These are phyloP conservation scores for Gymnocypris eckloni DNA, from an alignment of 2,797 vertebrate species.

Conservation along the genomic window DNA sequence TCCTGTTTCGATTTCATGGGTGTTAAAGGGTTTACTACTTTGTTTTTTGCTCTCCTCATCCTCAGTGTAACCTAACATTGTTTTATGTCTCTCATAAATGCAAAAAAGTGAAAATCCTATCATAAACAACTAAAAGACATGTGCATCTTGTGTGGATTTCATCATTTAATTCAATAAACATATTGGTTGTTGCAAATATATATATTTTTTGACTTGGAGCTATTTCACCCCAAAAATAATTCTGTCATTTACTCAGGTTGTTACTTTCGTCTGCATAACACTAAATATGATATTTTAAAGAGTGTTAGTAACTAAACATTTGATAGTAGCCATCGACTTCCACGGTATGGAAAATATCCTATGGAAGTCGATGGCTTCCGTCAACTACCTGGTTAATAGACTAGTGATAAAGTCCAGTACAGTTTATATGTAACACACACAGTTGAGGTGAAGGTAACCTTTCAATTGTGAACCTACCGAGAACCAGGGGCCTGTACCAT, in stretches of 20 bases:
- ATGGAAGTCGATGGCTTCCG: neutral
- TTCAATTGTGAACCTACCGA: too few relatives aligned
- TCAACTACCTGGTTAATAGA: neutral
- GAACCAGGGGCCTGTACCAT: too few relatives aligned
- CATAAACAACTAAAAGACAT: neutral
- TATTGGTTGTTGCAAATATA: conserved; percentile 65
- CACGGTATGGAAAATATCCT: neutral
- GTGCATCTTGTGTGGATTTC: conserved; percentile 51
- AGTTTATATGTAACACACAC: neutral
- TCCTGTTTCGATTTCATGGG: neutral
- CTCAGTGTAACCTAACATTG: conserved; percentile 48
- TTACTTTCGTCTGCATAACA: neutral
- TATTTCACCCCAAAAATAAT: neutral
- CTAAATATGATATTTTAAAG: neutral
- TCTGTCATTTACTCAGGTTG: neutral
- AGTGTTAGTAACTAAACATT: neutral
- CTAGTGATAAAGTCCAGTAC: neutral
- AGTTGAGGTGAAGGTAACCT: too few relatives aligned
- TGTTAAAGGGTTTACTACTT: conserved; percentile 53
- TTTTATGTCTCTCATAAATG: conserved; percentile 47
- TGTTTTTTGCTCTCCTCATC: conserved; percentile 24
- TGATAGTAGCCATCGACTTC: neutral
- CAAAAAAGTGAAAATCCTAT: neutral
- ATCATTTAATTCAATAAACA: conserved; percentile 70
- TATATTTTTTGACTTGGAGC: neutral